Percentiles rank a stretch among this genome's conserved stretches.
Evolutionary conservation across 2,113 vertebrate species (phyloP).

Genomic region (Apteryx owenii): DNA sequence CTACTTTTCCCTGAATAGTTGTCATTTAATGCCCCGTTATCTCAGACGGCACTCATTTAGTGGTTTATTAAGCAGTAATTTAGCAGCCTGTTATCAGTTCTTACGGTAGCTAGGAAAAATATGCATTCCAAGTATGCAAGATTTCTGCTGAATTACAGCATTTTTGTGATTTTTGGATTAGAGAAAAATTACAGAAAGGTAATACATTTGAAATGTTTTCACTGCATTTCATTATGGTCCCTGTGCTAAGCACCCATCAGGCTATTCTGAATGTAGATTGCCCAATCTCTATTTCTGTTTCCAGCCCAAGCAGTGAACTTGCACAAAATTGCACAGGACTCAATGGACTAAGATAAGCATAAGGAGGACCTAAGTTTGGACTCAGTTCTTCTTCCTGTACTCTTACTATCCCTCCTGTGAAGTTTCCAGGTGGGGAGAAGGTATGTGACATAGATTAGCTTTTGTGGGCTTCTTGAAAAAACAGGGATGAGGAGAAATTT

Average conservation of each 20-base stretch:
- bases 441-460: not conserved
- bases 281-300: not conserved
- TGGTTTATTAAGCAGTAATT: slow-evolving; percentile 65
- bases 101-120: not conserved
- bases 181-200: not conserved
- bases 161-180: slow-evolving; percentile 44
- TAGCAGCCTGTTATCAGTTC: slow-evolving; percentile 53
- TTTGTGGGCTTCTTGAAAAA: not conserved
- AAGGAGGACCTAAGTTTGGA: not conserved
- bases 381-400: not conserved
- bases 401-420: not conserved
- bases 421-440: not conserved
- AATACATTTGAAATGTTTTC: slow-evolving; percentile 11
- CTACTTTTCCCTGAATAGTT: slow-evolving; percentile 19
- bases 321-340: not conserved
- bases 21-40: slow-evolving; percentile 57
- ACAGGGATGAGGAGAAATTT: not conserved
- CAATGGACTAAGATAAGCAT: not conserved
- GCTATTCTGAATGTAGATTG: not conserved
- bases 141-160: slow-evolving; percentile 19
- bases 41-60: slow-evolving; percentile 56
- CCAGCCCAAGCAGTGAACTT: not conserved
- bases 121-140: not conserved
- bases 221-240: slow-evolving; percentile 5
- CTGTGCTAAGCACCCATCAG: not conserved